Evolutionary conservation across 2,888 invertebrate species (phyloP), one percentile per base, ranked within the genome.

Genomic region (Chorisops tibialis): DNA sequence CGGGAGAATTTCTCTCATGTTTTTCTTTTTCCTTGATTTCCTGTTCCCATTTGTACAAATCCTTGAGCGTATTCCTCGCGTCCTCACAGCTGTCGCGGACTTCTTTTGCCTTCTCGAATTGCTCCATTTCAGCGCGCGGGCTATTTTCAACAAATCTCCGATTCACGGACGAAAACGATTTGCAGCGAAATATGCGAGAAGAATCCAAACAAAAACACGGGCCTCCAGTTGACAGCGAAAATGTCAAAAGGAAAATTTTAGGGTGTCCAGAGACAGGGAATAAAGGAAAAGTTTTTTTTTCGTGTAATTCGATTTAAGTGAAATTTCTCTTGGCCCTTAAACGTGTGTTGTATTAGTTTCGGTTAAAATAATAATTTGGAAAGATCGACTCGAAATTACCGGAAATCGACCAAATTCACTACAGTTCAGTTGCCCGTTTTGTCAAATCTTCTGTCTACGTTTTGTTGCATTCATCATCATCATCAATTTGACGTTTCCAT

Each of bases 11-110:
- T 16, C 56, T 61, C 67, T 19, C 59, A 48, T 73, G 67, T 50
- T 70, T 70, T 59, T 77, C 77, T 56, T 75, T 74, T 59, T 68
- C 70, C 65, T 77, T 78, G 12, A 78, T 74, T 60, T 78, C 75
- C 59, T 73, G 73, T 58, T 77, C 74, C 78, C 79, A 78, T 49
- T 68, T 72, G 43, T 70, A 73, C 11, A 78, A 63, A 48, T 77
- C 75, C 22, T 70, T 72, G 0, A 76, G 65, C 7, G 70, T 68
- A 41, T 63, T 73, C 47, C 71, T 71, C 16, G 73, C 65, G 9
- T 73, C 74, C 7, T 69, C 69, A 6, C 75, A 72, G 52, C 73
- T 74, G 35, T 71, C 70, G 50, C 75, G 72, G 69, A 79, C 69
- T 75, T 82, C 70, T 70, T 79, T 80, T 72, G 75, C 79, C 12